A percentile compares a stretch with the other conserved stretches of the same genome.
These are phyloP conservation scores for Phyllopteryx taeniolatus DNA, from an alignment of 2,113 vertebrate species.

Conservation along the genomic window DNA sequence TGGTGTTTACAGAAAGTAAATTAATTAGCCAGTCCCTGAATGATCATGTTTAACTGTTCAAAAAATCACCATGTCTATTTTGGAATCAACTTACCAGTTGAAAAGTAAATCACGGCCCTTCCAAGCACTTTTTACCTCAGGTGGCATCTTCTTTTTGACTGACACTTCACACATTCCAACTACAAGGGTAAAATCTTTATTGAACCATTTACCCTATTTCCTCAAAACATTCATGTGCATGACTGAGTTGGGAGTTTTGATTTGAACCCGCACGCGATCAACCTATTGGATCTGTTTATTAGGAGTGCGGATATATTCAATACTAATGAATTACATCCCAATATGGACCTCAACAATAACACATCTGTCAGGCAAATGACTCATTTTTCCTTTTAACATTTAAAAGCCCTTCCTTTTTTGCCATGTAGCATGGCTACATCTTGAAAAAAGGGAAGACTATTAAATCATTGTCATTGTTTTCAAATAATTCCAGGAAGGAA, in stretches of 20 bases:
- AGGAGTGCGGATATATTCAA: slow-evolving; percentile 13
- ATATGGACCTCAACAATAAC: slow-evolving; percentile 1
- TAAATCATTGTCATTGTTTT: slow-evolving; percentile 42
- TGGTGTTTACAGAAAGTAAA: too few relatives aligned
- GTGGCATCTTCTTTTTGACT: not conserved
- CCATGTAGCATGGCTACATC: slow-evolving; percentile 11
- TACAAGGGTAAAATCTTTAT: not conserved
- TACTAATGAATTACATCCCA: slow-evolving; percentile 10
- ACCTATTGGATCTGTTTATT: slow-evolving; percentile 25
- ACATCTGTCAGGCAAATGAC: slow-evolving; percentile 1
- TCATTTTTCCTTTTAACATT: not conserved
- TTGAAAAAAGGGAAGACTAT: slow-evolving; percentile 28
- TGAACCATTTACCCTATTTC: too few relatives aligned
- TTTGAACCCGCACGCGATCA: slow-evolving; percentile 1
- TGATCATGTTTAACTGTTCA: too few relatives aligned
- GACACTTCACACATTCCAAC: not conserved
- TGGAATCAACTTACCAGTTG: too few relatives aligned
- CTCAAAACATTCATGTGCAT: too few relatives aligned
- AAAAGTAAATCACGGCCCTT: too few relatives aligned
- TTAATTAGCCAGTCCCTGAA: too few relatives aligned
- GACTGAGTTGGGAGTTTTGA: too few relatives aligned
- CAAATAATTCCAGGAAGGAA: slow-evolving; percentile 49
- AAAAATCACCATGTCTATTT: too few relatives aligned
- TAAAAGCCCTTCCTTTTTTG: not conserved
- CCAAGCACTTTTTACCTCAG: too few relatives aligned